Base-by-base conservation (phyloP, 2,888 invertebrate genomes). In the Hydroisotoma schaefferi region DNA sequence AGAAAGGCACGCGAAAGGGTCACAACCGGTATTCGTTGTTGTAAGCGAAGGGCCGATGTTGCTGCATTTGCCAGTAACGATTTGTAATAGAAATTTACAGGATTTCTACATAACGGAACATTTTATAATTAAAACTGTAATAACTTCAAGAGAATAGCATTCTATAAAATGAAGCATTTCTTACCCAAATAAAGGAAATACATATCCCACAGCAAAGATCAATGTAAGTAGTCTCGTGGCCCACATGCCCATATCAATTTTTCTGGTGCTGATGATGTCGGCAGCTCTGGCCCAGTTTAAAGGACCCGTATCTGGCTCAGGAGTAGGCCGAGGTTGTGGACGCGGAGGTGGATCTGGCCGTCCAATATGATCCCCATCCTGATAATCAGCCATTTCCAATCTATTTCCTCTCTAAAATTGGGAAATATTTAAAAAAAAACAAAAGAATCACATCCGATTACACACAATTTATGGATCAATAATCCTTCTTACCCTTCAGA, bases 41-140 rank as follows among this genome's bases (percentile, higher is more conserved):
- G 97, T 70, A 99, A 81, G 59, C 99, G 83, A 54, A 99, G 82
- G 1, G 97, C 95, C 73, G 93, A 95, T 3, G 92, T 92, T 4
- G 97, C 97, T 15, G 94, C 95, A 81, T 90, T 93, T 55, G 90
- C 89, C 69, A 97, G 82, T 67, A 99, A 80, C 18, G 92, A 92
- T 80, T 94, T 92, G 79, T 90, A 89, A 79, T 94, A 95, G 48
- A 87, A 85, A 75, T 87, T 90, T 74, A 84, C 83, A 28, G 87
- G 83, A 76, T 83, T 85, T 71, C 88, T 88, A 73, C 18, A 57
- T 22, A 18, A 22, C 33, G 53, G 29, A 20, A 25, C 25, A 40
- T 33, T 29, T 23, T 26, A 26, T 22, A 37, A 18, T 25, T 26
- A 59, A 29, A 1, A 40, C 6, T 8, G 4, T 20, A 37, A 26